Conservation (phyloP, 2,888 invertebrate genomes). For the Eremobia ochroleuca region DNA sequence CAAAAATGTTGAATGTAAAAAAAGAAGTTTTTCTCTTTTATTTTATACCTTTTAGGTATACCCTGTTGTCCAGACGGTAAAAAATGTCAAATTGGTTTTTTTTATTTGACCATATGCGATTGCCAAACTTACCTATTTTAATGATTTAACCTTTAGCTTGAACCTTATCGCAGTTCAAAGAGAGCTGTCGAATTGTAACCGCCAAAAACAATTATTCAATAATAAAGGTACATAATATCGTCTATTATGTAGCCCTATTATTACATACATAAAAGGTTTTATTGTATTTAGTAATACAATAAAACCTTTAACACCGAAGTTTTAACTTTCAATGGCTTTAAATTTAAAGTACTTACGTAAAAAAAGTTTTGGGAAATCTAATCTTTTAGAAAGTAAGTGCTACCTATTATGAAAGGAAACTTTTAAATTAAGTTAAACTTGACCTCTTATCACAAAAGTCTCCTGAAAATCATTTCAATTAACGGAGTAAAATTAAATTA, state of each 20-base stretch:
- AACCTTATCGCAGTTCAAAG: slow-evolving; percentile 25
- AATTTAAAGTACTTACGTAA: no score
- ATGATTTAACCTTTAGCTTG: slow-evolving; percentile 23
- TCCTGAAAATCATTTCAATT: background rate
- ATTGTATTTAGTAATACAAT: slow-evolving; percentile 39
- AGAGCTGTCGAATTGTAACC: slow-evolving; percentile 22
- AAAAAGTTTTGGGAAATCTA: background rate
- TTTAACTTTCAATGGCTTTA: slow-evolving; percentile 51
- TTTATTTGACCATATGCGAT: background rate
- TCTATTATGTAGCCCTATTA: slow-evolving; percentile 57
- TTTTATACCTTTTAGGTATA: background rate
- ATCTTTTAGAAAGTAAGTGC: background rate
- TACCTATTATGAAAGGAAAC: background rate
- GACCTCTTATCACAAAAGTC: background rate
- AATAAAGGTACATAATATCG: slow-evolving; percentile 51
- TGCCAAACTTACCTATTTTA: background rate
- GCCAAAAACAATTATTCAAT: slow-evolving; percentile 38
- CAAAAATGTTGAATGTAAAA: no score
- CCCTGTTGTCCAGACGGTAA: background rate
- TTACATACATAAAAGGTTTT: slow-evolving; percentile 49
- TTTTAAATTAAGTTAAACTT: background rate
- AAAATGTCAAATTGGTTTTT: background rate
- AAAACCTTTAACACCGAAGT: slow-evolving; percentile 25
- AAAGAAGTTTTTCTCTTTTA: no score
- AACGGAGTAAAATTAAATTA: background rate